A percentile compares a stretch with the other conserved stretches of the same genome.
phyloP scores from a whole-genome alignment of 2,797 vertebrate genomes.

The Enteromius trimaculatus region DNA sequence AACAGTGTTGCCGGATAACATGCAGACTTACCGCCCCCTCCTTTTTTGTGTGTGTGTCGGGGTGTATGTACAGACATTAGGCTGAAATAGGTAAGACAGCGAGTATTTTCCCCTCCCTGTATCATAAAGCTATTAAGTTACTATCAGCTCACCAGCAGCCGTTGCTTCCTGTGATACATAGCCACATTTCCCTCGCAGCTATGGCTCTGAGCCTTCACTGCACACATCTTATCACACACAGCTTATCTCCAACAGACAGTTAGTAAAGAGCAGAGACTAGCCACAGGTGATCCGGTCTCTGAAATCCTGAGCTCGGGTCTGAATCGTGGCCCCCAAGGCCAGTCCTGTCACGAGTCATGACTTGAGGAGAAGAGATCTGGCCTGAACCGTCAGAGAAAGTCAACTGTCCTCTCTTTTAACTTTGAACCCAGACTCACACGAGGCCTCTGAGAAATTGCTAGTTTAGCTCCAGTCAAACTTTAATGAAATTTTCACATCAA shows the following conservation, averaged over 20 bases:
- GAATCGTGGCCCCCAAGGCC: constrained; percentile 66
- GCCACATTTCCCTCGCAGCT: constrained; percentile 74
- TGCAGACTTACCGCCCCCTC: constrained; percentile 13
- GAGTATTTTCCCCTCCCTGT: constrained; percentile 57
- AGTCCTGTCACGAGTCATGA: constrained; percentile 66
- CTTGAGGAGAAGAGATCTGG: constrained; percentile 67
- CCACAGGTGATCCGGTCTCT: constrained; percentile 72
- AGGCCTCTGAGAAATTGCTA: constrained; percentile 30
- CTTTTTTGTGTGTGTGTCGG: constrained; percentile 25
- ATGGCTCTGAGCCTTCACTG: constrained; percentile 65
- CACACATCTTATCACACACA: constrained; percentile 73
- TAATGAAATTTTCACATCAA: constrained; percentile 48
- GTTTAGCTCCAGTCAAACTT: constrained; percentile 47
- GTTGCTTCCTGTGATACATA: constrained; percentile 71
- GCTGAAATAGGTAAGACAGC: constrained; percentile 64
- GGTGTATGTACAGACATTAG: constrained; percentile 52
- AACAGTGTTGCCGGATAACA: constrained; percentile 38
- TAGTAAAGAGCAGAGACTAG: constrained; percentile 70
- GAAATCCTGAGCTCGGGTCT: constrained; percentile 69
- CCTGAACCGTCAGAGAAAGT: constrained; percentile 55
- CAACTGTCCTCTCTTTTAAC: constrained; percentile 62
- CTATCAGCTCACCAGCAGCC: constrained; percentile 70
- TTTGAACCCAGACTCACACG: constrained; percentile 33
- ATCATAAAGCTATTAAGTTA: constrained; percentile 72
- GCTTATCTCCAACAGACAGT: constrained; percentile 79